Percentiles rank a stretch among this genome's conserved stretches.
phyloP scores from a whole-genome alignment of 2,797 vertebrate genomes.

The Vireo griseus region DNA sequence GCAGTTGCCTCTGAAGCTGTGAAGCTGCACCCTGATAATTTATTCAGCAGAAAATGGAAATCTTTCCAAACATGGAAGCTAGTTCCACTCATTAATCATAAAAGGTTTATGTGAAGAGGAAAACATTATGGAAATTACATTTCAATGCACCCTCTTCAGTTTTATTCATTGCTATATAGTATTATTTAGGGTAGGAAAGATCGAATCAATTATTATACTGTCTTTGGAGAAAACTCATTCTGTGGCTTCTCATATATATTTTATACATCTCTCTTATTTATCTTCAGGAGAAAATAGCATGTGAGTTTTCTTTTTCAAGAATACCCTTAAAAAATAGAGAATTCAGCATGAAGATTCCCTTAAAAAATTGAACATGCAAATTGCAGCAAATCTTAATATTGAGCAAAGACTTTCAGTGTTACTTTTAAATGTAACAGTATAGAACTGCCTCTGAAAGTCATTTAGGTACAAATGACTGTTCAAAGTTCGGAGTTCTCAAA shows the following conservation, averaged over 20 bases:
- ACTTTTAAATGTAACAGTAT: not conserved
- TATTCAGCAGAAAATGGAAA: constrained; percentile 32
- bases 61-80: not conserved
- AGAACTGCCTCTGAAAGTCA: not conserved
- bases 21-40: not conserved
- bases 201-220: not conserved
- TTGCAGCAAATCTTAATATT: not conserved
- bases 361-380: not conserved
- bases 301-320: not conserved
- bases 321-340: not conserved
- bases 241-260: not conserved
- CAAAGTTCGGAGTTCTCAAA: not conserved
- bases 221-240: constrained; percentile 24
- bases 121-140: constrained; percentile 41
- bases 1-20: not conserved
- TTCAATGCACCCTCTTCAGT: constrained; percentile 5
- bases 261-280: not conserved
- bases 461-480: not conserved
- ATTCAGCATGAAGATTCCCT: not conserved
- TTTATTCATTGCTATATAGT: not conserved
- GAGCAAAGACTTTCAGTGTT: not conserved
- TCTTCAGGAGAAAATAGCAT: not conserved
- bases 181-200: constrained; percentile 18
- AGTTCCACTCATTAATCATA: constrained; percentile 31
- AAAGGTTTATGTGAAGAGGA: constrained; percentile 20